These are phyloP conservation scores for Microcebus ravelobensis DNA, from an alignment of 2,113 vertebrate species.

Conservation along the genomic window DNA sequence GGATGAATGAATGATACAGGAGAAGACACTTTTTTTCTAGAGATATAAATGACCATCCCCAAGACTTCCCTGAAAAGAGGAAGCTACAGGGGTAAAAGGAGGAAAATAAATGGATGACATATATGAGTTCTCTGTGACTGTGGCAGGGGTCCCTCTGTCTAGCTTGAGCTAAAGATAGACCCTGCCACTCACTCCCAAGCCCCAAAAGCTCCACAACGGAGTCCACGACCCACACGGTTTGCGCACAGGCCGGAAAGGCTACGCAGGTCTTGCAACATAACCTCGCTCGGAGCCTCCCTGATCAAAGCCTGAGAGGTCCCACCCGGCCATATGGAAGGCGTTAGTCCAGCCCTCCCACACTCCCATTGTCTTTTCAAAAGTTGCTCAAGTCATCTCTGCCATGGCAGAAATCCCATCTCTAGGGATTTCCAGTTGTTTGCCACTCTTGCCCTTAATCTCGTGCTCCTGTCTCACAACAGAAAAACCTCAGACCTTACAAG, in stretches of 20 bases:
- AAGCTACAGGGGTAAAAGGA: neutral
- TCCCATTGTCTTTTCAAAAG: conserved; percentile 22
- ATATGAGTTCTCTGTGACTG: neutral
- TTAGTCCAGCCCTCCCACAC: conserved; percentile 12
- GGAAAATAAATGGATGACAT: neutral
- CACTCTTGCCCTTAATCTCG: neutral
- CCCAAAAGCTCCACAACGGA: neutral
- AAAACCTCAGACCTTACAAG: neutral
- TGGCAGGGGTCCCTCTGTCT: neutral
- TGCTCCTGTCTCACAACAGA: neutral
- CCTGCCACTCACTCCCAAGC: neutral
- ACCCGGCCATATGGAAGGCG: neutral
- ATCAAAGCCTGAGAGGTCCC: neutral
- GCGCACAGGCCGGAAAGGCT: neutral
- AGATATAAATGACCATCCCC: neutral
- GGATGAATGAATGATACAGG: neutral
- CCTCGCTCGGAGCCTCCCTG: neutral
- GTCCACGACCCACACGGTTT: no score
- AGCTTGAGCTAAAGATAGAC: neutral
- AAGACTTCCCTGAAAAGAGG: neutral
- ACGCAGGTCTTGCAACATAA: fast-evolving
- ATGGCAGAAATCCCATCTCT: neutral
- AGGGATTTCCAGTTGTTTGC: conserved; percentile 29
- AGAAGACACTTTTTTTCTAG: no score
- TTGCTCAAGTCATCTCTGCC: neutral